phyloP scores from a whole-genome alignment of 2,888 invertebrate genomes.

The Caenorhabditis plicata region DNA sequence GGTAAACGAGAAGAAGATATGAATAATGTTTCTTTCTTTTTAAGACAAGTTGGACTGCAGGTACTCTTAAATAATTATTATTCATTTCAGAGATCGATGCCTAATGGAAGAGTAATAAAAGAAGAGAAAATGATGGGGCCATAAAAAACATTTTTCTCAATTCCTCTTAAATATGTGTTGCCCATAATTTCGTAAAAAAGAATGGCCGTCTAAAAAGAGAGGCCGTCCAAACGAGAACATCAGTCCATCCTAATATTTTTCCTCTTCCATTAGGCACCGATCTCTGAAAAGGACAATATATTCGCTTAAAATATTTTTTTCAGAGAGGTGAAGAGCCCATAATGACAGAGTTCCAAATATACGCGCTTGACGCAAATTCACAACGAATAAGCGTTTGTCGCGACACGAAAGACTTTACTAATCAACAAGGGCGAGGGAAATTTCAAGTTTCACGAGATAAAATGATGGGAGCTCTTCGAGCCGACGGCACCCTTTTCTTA shows the following conservation, averaged over 20 bases:
- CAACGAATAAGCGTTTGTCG: constrained; percentile 58
- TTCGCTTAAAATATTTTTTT: constrained; percentile 6
- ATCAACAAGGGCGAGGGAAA: constrained; percentile 64
- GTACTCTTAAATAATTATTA: no score
- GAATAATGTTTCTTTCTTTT: constrained; percentile 61
- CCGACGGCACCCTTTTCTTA: constrained; percentile 55
- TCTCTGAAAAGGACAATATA: no score
- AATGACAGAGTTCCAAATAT: constrained; percentile 65
- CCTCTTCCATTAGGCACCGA: no score
- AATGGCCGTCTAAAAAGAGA: no score
- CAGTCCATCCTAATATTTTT: no score
- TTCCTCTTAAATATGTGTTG: constrained; percentile 1
- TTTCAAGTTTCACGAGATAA: constrained; percentile 57
- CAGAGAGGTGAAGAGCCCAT: constrained; percentile 60
- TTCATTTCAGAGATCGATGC: no score
- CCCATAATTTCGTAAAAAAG: neutral
- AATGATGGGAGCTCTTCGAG: constrained; percentile 50
- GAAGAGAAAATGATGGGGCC: no score
- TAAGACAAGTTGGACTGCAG: constrained; percentile 56
- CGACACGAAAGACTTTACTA: constrained; percentile 63
- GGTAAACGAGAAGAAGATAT: constrained; percentile 63
- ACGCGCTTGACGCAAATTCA: constrained; percentile 48
- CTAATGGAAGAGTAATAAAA: no score
- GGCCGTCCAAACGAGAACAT: no score
- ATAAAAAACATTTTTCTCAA: neutral